Evolutionary conservation across 2,113 vertebrate genomes (phyloP).

Genomic region (Cisticola juncidis): DNA sequence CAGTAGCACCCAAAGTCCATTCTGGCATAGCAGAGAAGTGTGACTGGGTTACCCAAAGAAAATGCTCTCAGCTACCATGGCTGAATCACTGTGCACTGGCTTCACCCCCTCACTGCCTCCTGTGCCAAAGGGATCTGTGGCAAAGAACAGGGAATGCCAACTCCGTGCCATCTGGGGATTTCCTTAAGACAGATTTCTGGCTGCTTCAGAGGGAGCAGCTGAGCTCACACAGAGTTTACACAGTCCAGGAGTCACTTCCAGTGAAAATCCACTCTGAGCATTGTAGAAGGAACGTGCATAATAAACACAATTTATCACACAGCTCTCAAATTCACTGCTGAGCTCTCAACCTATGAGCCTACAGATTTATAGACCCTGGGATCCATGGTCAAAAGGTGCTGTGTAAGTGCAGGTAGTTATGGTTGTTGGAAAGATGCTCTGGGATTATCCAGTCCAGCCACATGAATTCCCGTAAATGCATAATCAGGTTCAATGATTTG

Average conservation of each 20-base stretch:
- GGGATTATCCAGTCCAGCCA: neutral
- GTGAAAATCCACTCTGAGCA: neutral
- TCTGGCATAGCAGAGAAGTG: neutral
- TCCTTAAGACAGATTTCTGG: neutral
- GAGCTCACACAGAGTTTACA: neutral
- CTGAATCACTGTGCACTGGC: neutral
- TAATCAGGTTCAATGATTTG: neutral
- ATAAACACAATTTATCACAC: neutral
- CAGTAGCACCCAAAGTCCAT: neutral
- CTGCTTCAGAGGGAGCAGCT: neutral
- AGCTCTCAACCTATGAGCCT: neutral
- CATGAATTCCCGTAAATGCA: slow-evolving; percentile 26
- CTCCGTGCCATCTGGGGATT: slow-evolving; percentile 19
- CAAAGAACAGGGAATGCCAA: neutral
- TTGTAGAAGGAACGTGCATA: neutral
- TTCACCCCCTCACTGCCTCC: neutral
- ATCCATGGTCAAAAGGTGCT: neutral
- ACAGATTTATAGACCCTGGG: neutral
- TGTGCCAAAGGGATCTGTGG: neutral
- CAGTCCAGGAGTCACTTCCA: neutral
- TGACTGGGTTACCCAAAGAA: neutral
- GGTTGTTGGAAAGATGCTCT: slow-evolving; percentile 15
- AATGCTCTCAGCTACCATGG: neutral
- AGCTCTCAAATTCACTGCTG: neutral
- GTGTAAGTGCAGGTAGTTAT: slow-evolving; percentile 16